Evolutionary conservation across 2,888 invertebrate species (phyloP), one percentile per base, ranked within the genome.

Genomic region (Macaria notata): DNA sequence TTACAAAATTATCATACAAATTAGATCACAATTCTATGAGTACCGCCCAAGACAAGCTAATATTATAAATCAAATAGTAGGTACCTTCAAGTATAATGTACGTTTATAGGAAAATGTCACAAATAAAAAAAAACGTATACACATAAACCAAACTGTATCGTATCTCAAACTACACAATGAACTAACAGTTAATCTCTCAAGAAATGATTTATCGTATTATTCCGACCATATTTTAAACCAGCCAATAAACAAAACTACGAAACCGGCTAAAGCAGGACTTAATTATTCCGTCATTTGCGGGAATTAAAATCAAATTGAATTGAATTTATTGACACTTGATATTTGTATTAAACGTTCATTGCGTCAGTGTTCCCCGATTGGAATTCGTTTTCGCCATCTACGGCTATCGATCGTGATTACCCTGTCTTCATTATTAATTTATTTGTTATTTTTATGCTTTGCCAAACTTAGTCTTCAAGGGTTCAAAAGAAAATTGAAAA

Each of bases 191-290:
- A 79, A 81, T 79, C 80, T 72, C 54, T 50, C 54, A 61, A 70
- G 68, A 77, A 78, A 81, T 86, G 81, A 86, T 85, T 83, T 84
- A 84, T 81, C 71, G 68, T 74, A 77, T 78, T 73, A 72, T 72
- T 61, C 61, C 60, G 71, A 70, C 70, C 69, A 73, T 78, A 79
- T 78, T 78, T 79, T 78, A 77, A 74, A 75, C 74, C 60, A 56
- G 69, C 70, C 64, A 75, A 83, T 84, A 86, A 85, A 82, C 80
- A 81, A 82, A 83, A 78, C 76, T 49, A 68, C 65, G 64, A 66
- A 71, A 68, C 75, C 60, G 65, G 66, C 69, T 72, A 70, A 77
- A 79, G 74, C 76, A 76, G 71, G 72, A 78, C 79, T 82, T 81
- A 84, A 85, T 84, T 85, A 85, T 80, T 76, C 81, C 76, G 76